These are phyloP conservation scores for Pseudomyrmex sp. DNA, from an alignment of 1,140 invertebrate genomes.

Conservation along the genomic window DNA sequence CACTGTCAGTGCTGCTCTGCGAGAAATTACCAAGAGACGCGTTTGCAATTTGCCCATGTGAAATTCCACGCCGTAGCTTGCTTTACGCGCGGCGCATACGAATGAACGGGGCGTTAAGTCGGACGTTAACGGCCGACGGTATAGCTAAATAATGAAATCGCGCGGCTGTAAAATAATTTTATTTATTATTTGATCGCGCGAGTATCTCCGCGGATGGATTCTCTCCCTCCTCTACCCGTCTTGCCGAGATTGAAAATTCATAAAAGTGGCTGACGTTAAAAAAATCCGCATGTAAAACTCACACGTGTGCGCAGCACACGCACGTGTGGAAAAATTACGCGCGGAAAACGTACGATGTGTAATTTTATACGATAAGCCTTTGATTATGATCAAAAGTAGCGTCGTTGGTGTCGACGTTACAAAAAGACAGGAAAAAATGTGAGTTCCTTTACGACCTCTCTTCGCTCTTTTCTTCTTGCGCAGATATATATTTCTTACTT, in stretches of 20 bases:
- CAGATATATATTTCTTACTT: too few relatives aligned
- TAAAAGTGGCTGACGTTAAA: neutral
- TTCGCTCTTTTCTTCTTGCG: neutral
- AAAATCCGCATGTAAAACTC: neutral
- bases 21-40: conserved; percentile 40
- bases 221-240: neutral
- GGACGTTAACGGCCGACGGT: conserved; percentile 73
- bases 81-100: conserved; percentile 49
- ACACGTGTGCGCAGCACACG: neutral
- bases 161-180: conserved; percentile 77
- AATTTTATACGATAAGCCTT: conserved; percentile 28
- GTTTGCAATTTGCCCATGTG: conserved; percentile 35
- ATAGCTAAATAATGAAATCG: conserved; percentile 79
- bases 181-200: conserved; percentile 75
- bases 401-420: neutral
- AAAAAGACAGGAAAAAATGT: neutral
- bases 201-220: conserved; percentile 21
- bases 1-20: neutral
- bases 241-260: conserved; percentile 22
- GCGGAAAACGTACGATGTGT: neutral
- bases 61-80: conserved; percentile 60
- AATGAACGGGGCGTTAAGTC: conserved; percentile 68
- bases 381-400: neutral
- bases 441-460: neutral
- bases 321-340: neutral